Evolutionary conservation across 1,140 invertebrate species (phyloP), one percentile per base, ranked within the genome.

Genomic region (Orius laevigatus): DNA sequence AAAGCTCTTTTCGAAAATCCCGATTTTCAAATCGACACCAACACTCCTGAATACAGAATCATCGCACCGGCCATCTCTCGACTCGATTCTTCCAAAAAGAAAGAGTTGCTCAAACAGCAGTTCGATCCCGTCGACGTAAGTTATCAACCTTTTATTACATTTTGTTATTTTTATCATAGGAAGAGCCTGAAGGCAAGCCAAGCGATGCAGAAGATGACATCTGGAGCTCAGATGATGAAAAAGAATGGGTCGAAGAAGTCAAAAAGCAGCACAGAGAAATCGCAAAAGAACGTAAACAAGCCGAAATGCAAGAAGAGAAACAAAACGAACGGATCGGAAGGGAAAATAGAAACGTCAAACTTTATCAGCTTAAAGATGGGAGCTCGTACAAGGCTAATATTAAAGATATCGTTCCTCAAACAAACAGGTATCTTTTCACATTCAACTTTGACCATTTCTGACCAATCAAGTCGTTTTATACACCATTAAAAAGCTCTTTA

Each of bases 1-100:
- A 82, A 86, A 42, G 75, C 71, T 11, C 64, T 98, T 53, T 98
- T 98, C 65, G 74, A 74, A 55, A 92, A 97, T 72, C 79, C 88
- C 31, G 88, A 96, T 59, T 98, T 93, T 65, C 78, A 94, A 69
- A 79, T 98, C 47, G 85, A 96, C 58, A 82, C 79, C 58, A 76
- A 76, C 56, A 78, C 84, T 44, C 84, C 92, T 58, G 84, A 90
- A 61, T 93, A 78, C 62, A 70, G 78, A 55, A 65, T 94, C 19
- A 63, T 94, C n/a, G 92, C 93, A 68, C 90, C 90, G 20, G 84
- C 92, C 12, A 67, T 94, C 12, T 82, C 87, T 32, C 79, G 83
- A 59, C 61, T 91, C 35, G 76, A 82, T 50, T 83, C 79, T 60
- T 65, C 63, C 2, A 75, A 73, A 58, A 66, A 71, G 49, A 78